Evolutionary conservation across 1,140 invertebrate genomes (phyloP), one percentile per base, ranked within the genome.

Genomic region (Aporrectodea caliginosa): DNA sequence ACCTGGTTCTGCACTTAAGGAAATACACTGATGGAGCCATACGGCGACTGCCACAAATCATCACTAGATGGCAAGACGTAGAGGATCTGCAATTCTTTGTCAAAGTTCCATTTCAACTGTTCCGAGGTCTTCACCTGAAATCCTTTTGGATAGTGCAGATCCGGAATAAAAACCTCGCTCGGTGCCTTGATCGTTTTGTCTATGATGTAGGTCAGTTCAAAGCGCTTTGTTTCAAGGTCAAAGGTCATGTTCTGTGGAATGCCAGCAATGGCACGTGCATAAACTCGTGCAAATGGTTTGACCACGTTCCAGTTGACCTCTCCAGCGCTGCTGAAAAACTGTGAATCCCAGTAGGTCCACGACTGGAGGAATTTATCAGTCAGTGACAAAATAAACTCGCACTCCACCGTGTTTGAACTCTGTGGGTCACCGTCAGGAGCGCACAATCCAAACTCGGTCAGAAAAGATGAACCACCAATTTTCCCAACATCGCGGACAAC

Each of bases 281-380:
- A 84, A 30, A 79, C 76, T 30, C 83, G 73, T 22, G 79, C 29
- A 78, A 84, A 84, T 27, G 77, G n/a, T 43, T 77, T 68, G 1
- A 82, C 79, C 27, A 79, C 35, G 30, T 82, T 58, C n/a, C 22
- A 29, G 2, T 78, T 78, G 27, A 79, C 35, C 16, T 32, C 29
- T 27, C 82, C 81, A 33, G 81, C 35, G 30, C 33, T 29, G 30
- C 79, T 69, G 76, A 82, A 84, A 73, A 85, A 85, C 16, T 27
- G 1, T 1, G 83, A 82, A 77, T 85, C 84, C 84, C 84, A 85
- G 75, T 85, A 85, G 6, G 82, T 83, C 84, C 84, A 85, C 29
- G 84, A 84, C 71, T 83, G 83, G 30, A 83, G 73, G 71, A 72
- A 32, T 30, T 81, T 73, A 69, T 85, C 84, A 30, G 83, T 78